These are phyloP conservation scores for Sarcophaga carnaria DNA, from an alignment of 2,888 invertebrate genomes.

Conservation along the genomic window DNA sequence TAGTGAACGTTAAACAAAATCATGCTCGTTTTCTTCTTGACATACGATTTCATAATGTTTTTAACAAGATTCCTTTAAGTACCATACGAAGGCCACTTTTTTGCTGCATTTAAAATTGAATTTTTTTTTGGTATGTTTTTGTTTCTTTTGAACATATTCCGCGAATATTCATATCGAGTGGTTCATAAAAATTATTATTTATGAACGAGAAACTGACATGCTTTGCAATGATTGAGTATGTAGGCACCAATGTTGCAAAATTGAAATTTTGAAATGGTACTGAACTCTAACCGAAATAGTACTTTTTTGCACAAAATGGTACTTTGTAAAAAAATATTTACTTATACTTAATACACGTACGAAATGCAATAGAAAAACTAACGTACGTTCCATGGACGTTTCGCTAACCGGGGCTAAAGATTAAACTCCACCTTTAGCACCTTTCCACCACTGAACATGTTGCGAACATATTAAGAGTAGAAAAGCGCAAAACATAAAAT, in stretches of 20 bases:
- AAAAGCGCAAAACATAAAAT: too few relatives aligned
- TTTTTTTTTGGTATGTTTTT: neutral
- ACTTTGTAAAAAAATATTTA: too few relatives aligned
- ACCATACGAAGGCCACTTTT: slow-evolving; percentile 37
- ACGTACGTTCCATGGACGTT: too few relatives aligned
- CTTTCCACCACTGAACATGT: too few relatives aligned
- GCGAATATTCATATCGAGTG: slow-evolving; percentile 54
- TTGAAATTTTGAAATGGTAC: too few relatives aligned
- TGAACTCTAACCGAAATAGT: too few relatives aligned
- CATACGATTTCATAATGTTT: neutral
- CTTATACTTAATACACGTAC: too few relatives aligned
- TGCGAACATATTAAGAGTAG: too few relatives aligned
- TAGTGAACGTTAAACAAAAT: slow-evolving; percentile 8
- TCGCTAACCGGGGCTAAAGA: too few relatives aligned
- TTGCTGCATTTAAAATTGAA: neutral
- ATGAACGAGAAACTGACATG: slow-evolving; percentile 66
- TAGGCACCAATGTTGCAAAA: neutral
- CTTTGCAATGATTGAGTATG: slow-evolving; percentile 65
- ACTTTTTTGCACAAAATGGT: too few relatives aligned
- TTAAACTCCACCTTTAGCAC: too few relatives aligned
- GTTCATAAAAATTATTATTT: slow-evolving; percentile 71
- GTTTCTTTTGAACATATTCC: slow-evolving; percentile 46
- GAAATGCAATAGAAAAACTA: too few relatives aligned
- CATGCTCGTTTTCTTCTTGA: neutral
- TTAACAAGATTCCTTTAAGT: slow-evolving; percentile 25